Percentiles rank a stretch among this genome's conserved stretches.
Evolutionary conservation across 2,888 invertebrate genomes (phyloP).

Genomic region (Nomada flava): DNA sequence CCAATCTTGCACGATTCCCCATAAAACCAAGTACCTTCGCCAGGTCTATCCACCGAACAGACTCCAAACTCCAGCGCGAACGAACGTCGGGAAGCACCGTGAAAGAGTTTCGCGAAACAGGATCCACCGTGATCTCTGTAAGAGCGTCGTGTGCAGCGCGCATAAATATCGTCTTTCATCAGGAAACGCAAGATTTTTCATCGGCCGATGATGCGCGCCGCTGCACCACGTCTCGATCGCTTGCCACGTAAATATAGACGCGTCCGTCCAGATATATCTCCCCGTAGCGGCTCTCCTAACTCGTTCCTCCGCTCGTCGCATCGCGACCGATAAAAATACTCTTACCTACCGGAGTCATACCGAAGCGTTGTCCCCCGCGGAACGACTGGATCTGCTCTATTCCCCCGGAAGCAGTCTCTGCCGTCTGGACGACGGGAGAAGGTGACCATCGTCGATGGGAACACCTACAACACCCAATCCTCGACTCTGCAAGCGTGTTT

Average conservation of each 20-base stretch:
- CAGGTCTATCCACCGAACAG: conserved; percentile 5
- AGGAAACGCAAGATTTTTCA: conserved; percentile 69
- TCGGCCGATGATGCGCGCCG: conserved; percentile 62
- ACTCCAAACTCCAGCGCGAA: neutral
- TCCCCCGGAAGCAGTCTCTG: neutral
- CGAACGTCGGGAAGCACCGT: neutral
- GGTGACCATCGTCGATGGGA: conserved; percentile 49
- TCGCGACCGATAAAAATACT: conserved; percentile 41
- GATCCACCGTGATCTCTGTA: conserved; percentile 6
- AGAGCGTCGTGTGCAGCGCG: neutral
- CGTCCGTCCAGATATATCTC: conserved; percentile 66
- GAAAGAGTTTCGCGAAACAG: conserved; percentile 25
- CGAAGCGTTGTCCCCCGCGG: neutral
- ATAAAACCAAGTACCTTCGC: conserved; percentile 15
- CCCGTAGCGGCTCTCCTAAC: conserved; percentile 16
- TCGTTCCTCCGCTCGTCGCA: conserved; percentile 21
- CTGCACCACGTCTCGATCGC: conserved; percentile 53
- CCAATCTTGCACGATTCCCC: neutral
- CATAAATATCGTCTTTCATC: conserved; percentile 69
- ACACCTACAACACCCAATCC: conserved; percentile 60
- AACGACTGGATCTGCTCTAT: conserved; percentile 2
- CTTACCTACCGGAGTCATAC: neutral
- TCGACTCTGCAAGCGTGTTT: conserved; percentile 66
- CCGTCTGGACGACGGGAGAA: conserved; percentile 10
- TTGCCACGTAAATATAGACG: conserved; percentile 69